A percentile compares a stretch with the other conserved stretches of the same genome.
These are phyloP conservation scores for Aelia acuminata DNA, from an alignment of 2,888 invertebrate species.

Conservation along the genomic window DNA sequence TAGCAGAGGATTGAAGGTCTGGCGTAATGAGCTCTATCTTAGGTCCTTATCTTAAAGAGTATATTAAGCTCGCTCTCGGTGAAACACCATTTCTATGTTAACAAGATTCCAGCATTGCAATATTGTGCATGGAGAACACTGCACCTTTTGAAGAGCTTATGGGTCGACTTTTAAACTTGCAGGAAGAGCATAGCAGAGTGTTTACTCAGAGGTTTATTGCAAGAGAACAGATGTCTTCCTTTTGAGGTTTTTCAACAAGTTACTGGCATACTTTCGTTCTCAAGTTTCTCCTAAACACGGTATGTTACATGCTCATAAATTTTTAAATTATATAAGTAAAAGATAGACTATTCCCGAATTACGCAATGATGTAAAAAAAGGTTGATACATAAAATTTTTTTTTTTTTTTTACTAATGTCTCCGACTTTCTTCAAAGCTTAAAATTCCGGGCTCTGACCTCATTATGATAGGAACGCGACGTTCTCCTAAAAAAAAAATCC, in stretches of 20 bases:
- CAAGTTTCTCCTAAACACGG: background rate
- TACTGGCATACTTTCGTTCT: background rate
- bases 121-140: background rate
- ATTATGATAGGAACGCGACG: background rate
- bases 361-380: background rate
- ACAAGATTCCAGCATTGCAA: background rate
- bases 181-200: background rate
- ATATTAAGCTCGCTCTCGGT: background rate
- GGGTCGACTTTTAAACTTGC: background rate
- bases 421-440: background rate
- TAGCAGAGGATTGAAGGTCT: background rate
- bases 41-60: background rate
- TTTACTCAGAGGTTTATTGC: constrained; percentile 1
- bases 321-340: background rate
- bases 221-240: background rate
- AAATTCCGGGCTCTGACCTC: constrained; percentile 6
- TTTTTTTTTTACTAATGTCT: background rate
- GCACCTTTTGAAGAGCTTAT: background rate
- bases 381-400: background rate
- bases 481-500: background rate
- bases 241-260: constrained; percentile 7
- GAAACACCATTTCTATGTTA: background rate
- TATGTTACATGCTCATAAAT: background rate
- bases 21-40: background rate
- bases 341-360: no score